phyloP scores from a whole-genome alignment of 2,113 vertebrate species.

The Stegostoma tigrinum region DNA sequence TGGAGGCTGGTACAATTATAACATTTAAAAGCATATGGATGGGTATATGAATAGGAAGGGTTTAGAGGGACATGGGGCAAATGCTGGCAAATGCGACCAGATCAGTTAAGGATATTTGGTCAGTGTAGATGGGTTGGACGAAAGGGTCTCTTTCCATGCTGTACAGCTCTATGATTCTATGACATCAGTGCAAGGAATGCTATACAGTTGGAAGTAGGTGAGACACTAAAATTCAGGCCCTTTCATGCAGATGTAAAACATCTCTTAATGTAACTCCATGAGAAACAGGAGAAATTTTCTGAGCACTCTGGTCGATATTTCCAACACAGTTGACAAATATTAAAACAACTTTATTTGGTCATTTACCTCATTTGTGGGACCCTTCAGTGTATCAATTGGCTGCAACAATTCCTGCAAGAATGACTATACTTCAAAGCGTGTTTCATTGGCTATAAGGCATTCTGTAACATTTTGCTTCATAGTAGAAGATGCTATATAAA shows the following conservation, averaged over 20 bases:
- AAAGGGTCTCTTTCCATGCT: too few relatives aligned
- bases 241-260: neutral
- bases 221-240: neutral
- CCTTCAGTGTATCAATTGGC: neutral
- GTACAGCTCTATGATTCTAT: too few relatives aligned
- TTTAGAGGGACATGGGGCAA: too few relatives aligned
- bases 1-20: too few relatives aligned
- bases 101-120: too few relatives aligned
- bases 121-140: too few relatives aligned
- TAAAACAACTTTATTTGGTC: neutral
- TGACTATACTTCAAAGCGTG: neutral
- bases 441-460: neutral
- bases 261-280: neutral
- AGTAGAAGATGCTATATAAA: neutral
- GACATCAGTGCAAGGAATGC: neutral
- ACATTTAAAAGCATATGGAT: too few relatives aligned
- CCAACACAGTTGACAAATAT: neutral
- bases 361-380: neutral
- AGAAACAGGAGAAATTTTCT: neutral
- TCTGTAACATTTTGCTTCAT: neutral
- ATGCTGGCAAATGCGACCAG: too few relatives aligned
- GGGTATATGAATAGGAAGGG: too few relatives aligned
- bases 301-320: neutral
- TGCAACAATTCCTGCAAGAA: neutral
- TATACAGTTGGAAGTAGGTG: neutral